Evolutionary conservation across 30 jellyfish, hydroid and myxozoan genomes (phyloP).

Genomic region (Pelagia noctiluca): DNA sequence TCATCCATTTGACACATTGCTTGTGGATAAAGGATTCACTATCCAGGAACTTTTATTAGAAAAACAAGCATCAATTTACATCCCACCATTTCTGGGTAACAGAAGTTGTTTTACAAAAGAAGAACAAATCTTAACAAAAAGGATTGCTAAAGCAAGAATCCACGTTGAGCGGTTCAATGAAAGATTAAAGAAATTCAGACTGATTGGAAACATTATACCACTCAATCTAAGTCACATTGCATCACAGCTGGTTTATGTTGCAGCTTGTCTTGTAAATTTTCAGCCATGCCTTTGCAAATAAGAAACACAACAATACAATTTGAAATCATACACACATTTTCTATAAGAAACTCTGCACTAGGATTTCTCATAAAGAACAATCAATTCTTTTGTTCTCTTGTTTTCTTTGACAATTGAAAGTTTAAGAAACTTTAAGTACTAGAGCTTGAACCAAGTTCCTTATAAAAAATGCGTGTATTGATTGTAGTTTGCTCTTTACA

Average conservation of each 20-base stretch:
- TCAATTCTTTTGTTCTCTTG: not conserved
- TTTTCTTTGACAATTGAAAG: no score
- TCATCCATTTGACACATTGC: conserved; percentile 52
- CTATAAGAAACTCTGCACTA: not conserved
- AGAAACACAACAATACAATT: not conserved
- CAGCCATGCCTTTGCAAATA: conserved; percentile 7
- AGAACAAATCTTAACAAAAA: conserved; percentile 33
- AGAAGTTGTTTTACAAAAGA: conserved; percentile 70
- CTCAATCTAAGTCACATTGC: conserved; percentile 64
- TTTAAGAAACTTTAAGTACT: not conserved
- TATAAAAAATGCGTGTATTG: no score
- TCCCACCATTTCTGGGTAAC: conserved; percentile 83
- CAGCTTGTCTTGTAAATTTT: conserved; percentile 6
- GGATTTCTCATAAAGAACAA: not conserved
- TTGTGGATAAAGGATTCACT: conserved; percentile 79
- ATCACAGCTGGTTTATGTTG: conserved; percentile 70
- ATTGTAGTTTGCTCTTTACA: no score
- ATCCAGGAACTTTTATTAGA: conserved; percentile 61
- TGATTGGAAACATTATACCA: conserved; percentile 62
- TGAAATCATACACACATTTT: no score
- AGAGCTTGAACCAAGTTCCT: not conserved
- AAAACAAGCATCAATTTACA: conserved; percentile 74
- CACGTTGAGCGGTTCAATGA: conserved; percentile 85
- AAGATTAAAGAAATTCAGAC: conserved; percentile 64
- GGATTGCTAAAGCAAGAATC: conserved; percentile 68